Conservation (phyloP, 2,888 invertebrate species). For the Pristionchus japonicus region DNA sequence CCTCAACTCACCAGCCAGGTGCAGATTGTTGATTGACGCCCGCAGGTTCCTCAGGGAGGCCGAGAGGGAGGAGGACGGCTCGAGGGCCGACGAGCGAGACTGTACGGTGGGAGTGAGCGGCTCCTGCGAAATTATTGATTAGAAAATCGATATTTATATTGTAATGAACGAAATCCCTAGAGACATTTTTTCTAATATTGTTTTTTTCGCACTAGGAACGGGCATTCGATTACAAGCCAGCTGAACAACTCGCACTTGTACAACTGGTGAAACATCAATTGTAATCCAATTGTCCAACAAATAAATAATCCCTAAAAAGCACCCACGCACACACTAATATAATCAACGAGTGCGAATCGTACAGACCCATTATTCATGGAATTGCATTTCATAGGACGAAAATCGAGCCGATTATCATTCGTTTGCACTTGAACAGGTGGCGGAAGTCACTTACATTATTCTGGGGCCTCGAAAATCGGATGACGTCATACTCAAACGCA, state of each 20-base stretch:
- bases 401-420: background rate
- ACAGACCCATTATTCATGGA: background rate
- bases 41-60: conserved; percentile 34
- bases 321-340: background rate
- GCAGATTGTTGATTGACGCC: conserved; percentile 29
- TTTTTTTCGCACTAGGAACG: too few species aligned
- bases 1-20: background rate
- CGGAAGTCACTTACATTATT: background rate
- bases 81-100: conserved; percentile 12
- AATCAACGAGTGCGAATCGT: background rate
- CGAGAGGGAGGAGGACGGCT: conserved; percentile 36
- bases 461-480: background rate
- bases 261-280: too few species aligned
- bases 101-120: conserved; percentile 29
- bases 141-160: background rate
- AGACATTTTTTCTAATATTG: too few species aligned
- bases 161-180: too few species aligned
- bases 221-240: too few species aligned
- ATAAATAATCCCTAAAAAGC: too few species aligned
- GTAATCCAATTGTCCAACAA: too few species aligned
- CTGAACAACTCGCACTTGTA: too few species aligned
- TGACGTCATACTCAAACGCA: background rate
- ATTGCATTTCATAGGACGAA: background rate
- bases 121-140: conserved; percentile 8
- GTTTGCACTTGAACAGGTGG: background rate